Conservation (phyloP, 2,888 invertebrate genomes). For the Lasioglossum morio region DNA sequence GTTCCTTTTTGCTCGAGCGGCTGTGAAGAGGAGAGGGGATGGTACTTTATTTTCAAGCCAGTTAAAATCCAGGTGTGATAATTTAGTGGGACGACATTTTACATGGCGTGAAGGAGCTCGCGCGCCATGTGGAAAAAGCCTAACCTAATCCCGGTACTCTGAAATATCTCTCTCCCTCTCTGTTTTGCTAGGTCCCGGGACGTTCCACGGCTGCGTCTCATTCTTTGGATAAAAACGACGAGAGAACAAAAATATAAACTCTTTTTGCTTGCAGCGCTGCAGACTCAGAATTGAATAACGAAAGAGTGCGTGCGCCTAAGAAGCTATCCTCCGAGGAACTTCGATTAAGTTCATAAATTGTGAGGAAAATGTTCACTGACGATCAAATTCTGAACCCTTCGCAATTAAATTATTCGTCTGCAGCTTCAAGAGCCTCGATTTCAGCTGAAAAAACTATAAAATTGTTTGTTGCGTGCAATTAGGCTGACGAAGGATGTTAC, state of each 20-base stretch:
- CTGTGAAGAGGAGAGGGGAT: not conserved
- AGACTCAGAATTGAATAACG: not conserved
- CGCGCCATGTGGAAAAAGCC: conserved; percentile 20
- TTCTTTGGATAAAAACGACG: not conserved
- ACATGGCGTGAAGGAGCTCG: conserved; percentile 36
- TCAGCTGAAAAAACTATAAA: too few relatives aligned
- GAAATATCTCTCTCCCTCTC: conserved; percentile 70
- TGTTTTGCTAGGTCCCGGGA: conserved; percentile 61
- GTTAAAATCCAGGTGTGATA: conserved; percentile 68
- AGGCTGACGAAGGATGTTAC: too few relatives aligned
- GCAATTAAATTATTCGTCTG: too few relatives aligned
- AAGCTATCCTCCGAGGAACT: not conserved
- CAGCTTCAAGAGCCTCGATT: too few relatives aligned
- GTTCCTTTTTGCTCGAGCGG: conserved; percentile 16
- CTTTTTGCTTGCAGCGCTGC: not conserved
- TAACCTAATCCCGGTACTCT: conserved; percentile 71
- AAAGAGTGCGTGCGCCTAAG: not conserved
- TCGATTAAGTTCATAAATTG: too few relatives aligned
- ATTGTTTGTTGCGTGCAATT: too few relatives aligned
- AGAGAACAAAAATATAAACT: not conserved
- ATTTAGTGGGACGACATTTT: conserved; percentile 65
- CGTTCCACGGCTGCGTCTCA: conserved; percentile 6
- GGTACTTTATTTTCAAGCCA: conserved; percentile 63
- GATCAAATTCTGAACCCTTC: too few relatives aligned
- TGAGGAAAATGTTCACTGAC: too few relatives aligned